Evolutionary conservation across 1,140 invertebrate genomes (phyloP).

Genomic region (Diorhabda carinulata): DNA sequence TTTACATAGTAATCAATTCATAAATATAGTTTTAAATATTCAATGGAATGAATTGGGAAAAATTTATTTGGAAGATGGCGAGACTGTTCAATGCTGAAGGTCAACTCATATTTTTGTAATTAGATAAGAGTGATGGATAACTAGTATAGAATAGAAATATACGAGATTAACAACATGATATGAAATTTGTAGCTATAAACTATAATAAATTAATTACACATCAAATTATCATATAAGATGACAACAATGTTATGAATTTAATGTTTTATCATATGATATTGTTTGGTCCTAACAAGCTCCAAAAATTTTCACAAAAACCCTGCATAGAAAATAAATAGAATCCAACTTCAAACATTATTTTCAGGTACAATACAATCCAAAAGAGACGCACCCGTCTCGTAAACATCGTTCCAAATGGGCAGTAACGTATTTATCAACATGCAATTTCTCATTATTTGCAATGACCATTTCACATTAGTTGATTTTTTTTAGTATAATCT

Average conservation of each 20-base stretch:
- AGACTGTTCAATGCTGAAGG: no score
- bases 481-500: neutral
- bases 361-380: conserved; percentile 24
- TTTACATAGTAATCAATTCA: no score
- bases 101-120: no score
- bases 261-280: neutral
- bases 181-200: no score
- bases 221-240: neutral
- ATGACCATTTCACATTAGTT: neutral
- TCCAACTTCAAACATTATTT: conserved; percentile 21
- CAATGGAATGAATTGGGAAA: no score
- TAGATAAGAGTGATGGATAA: no score
- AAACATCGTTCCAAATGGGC: conserved; percentile 18
- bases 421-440: neutral
- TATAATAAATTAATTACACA: no score
- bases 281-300: neutral
- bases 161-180: no score
- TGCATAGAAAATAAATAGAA: conserved; percentile 19
- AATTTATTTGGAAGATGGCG: no score
- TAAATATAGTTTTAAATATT: no score
- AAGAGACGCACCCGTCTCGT: conserved; percentile 10
- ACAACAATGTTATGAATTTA: neutral
- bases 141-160: no score
- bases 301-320: conserved; percentile 16
- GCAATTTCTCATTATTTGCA: neutral